Evolutionary conservation across 1,140 invertebrate genomes (phyloP), one percentile per base, ranked within the genome.

Genomic region (Drosophila eugracilis): DNA sequence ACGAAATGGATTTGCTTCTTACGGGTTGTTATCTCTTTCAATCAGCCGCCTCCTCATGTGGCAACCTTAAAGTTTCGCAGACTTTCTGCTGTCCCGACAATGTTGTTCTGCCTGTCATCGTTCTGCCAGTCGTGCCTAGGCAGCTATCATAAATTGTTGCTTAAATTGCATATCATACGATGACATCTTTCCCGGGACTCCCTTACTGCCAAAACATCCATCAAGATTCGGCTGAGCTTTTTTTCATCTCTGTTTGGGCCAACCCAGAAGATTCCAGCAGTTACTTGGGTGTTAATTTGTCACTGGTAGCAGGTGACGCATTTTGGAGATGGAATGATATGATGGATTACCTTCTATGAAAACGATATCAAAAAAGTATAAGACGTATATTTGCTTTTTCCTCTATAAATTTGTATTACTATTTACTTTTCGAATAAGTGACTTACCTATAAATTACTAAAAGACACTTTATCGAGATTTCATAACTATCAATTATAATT

Each of bases 111-210:
- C 57, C 39, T 50, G 57, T 63, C 55, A 50, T 69, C 57, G 45
- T 58, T 69, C 52, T 63, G 49, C 48, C 36, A 17, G 36, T 75
- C 73, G 73, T 75, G 73, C 73, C 49, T 67, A 75, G 72, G 73
- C 73, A 67, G 73, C 71, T 60, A 79, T 80, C 76, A 79, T 80
- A 80, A 80, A 80, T 80, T 80, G 71, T 79, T 75, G 63, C 71
- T 80, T 57, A 80, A 80, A 75, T 79, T 79, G 75, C 76, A 79
- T 79, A 80, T 80, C 78, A 75, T 75, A 71, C 60, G 60, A 26
- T 42, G 63, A 67, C 71, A 75, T 79, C 77, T 21, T 54, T 15
- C 7, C 2, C 15, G 14, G 12, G 17, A 17, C 21, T 19, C 34
- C 21, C 10, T 12, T 22, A 4, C 52, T 19, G 24, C 22, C 12